Evolutionary conservation across 2,113 vertebrate species (phyloP), one percentile per base, ranked within the genome.

Genomic region (Glareola pratincola): DNA sequence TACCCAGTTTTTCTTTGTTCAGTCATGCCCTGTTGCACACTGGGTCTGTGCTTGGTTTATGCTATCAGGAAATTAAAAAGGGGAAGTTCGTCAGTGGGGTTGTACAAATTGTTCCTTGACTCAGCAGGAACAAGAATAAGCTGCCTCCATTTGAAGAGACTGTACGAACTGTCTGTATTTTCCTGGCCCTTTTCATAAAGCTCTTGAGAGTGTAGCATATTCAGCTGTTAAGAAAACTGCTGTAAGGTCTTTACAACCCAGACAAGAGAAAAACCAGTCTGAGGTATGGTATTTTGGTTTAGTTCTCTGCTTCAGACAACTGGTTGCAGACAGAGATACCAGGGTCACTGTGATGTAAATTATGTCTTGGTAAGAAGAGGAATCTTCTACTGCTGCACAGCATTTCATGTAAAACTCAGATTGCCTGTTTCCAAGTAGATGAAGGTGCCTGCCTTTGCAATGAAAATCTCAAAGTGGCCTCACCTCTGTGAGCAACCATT

Each of bases 281-380:
- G 64, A 91, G 59, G n/a, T 68, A 60, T 36, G 45, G 45, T 68
- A 71, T 80, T 54, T 80, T 72, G 48, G 12, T 64, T 91, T 96
- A 87, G 64, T 22, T 84, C 77, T 95, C 78, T 89, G 45, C 91
- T 91, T 94, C 78, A 63, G 37, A 72, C 14, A 50, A 22, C 19
- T 48, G n/a, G 30, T 74, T 77, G 90, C 86, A 90, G 92, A 64
- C 92, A 92, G 84, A 96, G 80, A 69, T n/a, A 66, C 41, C 50
- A 63, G 81, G 91, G 73, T 59, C 59, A 79, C 67, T 88, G 73
- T 24, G 26, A 81, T 91, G 64, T 66, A 78, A 54, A 10, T 22
- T 26, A 36, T 93, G 87, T 92, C 68, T 75, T 75, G 39, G 32
- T 69, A 59, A 62, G 54, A 68, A 74, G 30, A 19, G 51, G 75